Evolutionary conservation across 2,888 invertebrate species (phyloP).

Genomic region (Andrena minutula): DNA sequence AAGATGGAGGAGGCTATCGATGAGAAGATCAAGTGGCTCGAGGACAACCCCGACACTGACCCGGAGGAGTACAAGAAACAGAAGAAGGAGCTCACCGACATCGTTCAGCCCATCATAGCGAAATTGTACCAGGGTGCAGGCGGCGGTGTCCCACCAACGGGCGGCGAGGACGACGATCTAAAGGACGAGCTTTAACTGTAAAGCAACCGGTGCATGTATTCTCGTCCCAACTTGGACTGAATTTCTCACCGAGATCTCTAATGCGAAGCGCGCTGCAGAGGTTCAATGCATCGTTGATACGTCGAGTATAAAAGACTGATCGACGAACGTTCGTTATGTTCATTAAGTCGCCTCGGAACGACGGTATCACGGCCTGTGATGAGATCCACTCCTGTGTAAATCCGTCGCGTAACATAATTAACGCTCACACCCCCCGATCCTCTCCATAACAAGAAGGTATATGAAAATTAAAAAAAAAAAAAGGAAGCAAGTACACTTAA

Average conservation of each 20-base stretch:
- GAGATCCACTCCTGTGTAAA: conserved; percentile 54
- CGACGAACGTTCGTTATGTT: conserved; percentile 58
- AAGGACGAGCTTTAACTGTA: conserved; percentile 90
- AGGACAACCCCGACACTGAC: conserved; percentile 97
- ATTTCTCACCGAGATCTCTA: conserved; percentile 69
- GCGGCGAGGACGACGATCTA: conserved; percentile 88
- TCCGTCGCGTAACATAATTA: conserved; percentile 62
- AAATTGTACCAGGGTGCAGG: conserved; percentile 97
- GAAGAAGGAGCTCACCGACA: conserved; percentile 97
- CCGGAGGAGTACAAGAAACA: conserved; percentile 97
- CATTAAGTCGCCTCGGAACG: conserved; percentile 51
- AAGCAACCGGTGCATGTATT: conserved; percentile 47
- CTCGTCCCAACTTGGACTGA: conserved; percentile 79
- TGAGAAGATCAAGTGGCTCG: conserved; percentile 98
- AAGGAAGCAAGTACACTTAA: conserved; percentile 11
- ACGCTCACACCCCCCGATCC: conserved; percentile 34
- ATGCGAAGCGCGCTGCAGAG: conserved; percentile 75
- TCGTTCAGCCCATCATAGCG: conserved; percentile 98
- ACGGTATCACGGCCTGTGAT: conserved; percentile 63
- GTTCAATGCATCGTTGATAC: conserved; percentile 65
- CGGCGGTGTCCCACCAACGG: conserved; percentile 90
- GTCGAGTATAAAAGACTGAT: conserved; percentile 59
- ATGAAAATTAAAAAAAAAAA: background rate
- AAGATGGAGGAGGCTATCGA: conserved; percentile 99
- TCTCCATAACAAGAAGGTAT: conserved; percentile 23